Conservation (phyloP, 2,113 vertebrate species). For the Cairina moschata region DNA sequence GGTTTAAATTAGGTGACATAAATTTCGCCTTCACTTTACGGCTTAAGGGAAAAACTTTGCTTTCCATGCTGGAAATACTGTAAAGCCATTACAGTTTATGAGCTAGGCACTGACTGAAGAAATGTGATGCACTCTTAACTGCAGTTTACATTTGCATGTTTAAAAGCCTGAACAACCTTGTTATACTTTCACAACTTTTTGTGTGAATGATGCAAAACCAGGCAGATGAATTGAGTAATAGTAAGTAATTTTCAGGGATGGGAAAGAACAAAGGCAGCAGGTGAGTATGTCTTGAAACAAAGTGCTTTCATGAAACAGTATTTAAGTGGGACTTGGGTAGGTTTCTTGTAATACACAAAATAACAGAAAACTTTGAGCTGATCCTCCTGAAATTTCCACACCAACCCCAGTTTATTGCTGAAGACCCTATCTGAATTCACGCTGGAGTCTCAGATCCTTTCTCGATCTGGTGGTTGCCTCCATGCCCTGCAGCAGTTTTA, state of each 20-base stretch:
- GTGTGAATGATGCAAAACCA: neutral
- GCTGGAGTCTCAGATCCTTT: neutral
- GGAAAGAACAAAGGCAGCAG: neutral
- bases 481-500: neutral
- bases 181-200: neutral
- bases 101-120: neutral
- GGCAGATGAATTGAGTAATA: neutral
- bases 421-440: neutral
- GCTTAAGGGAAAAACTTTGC: slow-evolving; percentile 8
- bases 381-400: neutral
- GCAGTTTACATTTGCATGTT: slow-evolving; percentile 14
- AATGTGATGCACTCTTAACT: slow-evolving; percentile 21
- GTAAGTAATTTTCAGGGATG: neutral
- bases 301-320: neutral
- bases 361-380: neutral
- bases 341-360: neutral
- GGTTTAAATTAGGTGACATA: neutral
- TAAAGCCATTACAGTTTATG: neutral
- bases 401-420: neutral
- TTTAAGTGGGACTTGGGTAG: neutral
- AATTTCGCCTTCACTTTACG: slow-evolving; percentile 1
- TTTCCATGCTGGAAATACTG: neutral
- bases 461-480: neutral
- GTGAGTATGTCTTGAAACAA: neutral
- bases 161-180: slow-evolving; percentile 31